These are phyloP conservation scores for Gymnoscelis rufifasciata DNA, from an alignment of 2,888 invertebrate genomes.

Conservation along the genomic window DNA sequence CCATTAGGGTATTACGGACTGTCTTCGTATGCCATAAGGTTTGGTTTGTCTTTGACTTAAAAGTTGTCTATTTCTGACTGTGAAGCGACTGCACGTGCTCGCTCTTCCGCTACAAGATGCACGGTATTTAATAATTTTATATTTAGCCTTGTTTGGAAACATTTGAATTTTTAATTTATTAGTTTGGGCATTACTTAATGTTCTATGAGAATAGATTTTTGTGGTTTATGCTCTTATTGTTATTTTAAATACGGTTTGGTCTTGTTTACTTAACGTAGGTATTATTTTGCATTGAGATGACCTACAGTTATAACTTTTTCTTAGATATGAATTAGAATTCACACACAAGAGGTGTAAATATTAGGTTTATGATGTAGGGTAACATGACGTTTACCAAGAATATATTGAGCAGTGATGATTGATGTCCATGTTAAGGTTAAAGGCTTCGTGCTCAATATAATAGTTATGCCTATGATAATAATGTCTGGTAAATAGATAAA, in stretches of 20 bases:
- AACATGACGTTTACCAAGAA: constrained; percentile 13
- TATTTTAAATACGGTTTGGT: no score
- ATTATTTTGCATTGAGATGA: no score
- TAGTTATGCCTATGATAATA: no score
- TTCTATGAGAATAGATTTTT: no score
- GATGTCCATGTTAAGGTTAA: constrained; percentile 4
- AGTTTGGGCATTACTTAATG: not conserved
- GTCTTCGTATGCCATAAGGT: constrained; percentile 11
- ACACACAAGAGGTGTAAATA: no score
- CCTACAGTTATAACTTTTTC: no score
- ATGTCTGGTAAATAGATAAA: no score
- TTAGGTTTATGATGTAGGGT: no score
- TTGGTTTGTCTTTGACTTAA: constrained; percentile 34
- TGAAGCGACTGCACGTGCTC: constrained; percentile 55
- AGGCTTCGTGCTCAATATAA: no score
- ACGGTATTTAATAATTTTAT: constrained; percentile 34
- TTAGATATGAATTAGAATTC: no score
- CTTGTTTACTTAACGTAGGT: no score
- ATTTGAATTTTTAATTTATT: constrained; percentile 10
- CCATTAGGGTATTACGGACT: not conserved
- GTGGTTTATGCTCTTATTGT: no score
- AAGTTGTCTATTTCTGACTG: constrained; percentile 54
- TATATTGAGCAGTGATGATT: constrained; percentile 14
- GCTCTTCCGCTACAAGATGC: constrained; percentile 44
- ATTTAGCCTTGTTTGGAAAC: constrained; percentile 30